Percentiles rank a stretch among this genome's conserved stretches.
Conservation (phyloP, 2,113 vertebrate species). For the Parotia lawesii region DNA sequence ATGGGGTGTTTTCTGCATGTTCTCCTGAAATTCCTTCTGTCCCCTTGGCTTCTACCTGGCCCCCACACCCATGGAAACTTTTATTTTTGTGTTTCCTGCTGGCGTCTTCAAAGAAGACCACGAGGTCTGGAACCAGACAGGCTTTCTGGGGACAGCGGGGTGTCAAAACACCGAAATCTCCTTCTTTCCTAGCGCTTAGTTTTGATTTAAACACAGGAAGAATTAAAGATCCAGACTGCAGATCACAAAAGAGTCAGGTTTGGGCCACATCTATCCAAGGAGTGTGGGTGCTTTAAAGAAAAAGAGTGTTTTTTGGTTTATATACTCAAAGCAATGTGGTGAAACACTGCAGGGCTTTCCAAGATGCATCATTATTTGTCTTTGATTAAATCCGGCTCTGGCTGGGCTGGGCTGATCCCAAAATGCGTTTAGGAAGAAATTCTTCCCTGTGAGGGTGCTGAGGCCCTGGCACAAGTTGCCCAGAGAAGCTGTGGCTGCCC, state of each 20-base stretch:
- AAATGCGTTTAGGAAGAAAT: not conserved
- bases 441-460: not conserved
- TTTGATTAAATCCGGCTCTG: not conserved
- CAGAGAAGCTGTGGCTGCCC: not conserved
- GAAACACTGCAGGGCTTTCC: not conserved
- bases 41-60: not conserved
- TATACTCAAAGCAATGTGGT: not conserved
- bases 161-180: not conserved
- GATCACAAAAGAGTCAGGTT: not conserved
- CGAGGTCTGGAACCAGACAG: not conserved
- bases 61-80: not conserved
- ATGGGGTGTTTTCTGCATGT: not conserved
- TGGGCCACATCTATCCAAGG: not conserved
- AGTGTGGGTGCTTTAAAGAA: not conserved
- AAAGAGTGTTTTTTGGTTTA: not conserved
- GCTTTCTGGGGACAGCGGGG: not conserved
- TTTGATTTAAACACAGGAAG: not conserved
- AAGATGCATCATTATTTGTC: not conserved
- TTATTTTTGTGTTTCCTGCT: not conserved
- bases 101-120: not conserved
- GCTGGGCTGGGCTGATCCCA: not conserved
- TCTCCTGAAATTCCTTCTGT: not conserved
- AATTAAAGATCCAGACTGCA: not conserved
- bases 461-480: not conserved
- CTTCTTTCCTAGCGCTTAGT: not conserved